phyloP scores from a whole-genome alignment of 2,113 vertebrate species.

The Pogona vitticeps region DNA sequence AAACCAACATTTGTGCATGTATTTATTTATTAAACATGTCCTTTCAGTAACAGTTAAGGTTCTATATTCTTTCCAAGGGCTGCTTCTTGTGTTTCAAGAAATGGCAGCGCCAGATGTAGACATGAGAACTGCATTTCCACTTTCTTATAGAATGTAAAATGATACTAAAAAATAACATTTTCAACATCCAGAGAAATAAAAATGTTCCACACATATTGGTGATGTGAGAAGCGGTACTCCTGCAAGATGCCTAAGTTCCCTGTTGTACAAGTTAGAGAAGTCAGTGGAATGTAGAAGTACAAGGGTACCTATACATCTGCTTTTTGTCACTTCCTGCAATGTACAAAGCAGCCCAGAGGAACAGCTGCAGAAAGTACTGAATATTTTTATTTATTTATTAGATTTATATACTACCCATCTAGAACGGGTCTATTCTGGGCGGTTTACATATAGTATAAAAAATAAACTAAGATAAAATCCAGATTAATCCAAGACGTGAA shows the following conservation, averaged over 20 bases:
- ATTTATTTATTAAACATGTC: constrained; percentile 15
- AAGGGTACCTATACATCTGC: not conserved
- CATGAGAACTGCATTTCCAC: not conserved
- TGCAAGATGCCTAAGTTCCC: not conserved
- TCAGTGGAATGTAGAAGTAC: not conserved
- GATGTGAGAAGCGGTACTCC: not conserved
- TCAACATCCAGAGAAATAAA: not conserved
- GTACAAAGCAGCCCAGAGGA: not conserved
- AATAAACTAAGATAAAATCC: too few relatives aligned
- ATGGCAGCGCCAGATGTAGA: not conserved
- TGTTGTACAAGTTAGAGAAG: not conserved
- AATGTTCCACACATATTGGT: not conserved
- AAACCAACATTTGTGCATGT: not conserved
- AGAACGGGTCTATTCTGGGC: too few relatives aligned
- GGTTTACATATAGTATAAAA: too few relatives aligned
- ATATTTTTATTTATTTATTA: constrained; percentile 22
- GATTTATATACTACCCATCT: too few relatives aligned
- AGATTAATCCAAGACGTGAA: too few relatives aligned
- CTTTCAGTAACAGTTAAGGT: constrained; percentile 10
- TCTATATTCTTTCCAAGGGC: constrained; percentile 5
- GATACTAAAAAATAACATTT: not conserved
- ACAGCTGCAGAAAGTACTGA: not conserved
- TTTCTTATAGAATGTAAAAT: not conserved
- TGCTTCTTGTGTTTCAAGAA: not conserved
- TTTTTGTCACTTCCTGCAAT: not conserved